Conservation (phyloP, 1,140 invertebrate genomes). For the Daktulosphaira vitifoliae region DNA sequence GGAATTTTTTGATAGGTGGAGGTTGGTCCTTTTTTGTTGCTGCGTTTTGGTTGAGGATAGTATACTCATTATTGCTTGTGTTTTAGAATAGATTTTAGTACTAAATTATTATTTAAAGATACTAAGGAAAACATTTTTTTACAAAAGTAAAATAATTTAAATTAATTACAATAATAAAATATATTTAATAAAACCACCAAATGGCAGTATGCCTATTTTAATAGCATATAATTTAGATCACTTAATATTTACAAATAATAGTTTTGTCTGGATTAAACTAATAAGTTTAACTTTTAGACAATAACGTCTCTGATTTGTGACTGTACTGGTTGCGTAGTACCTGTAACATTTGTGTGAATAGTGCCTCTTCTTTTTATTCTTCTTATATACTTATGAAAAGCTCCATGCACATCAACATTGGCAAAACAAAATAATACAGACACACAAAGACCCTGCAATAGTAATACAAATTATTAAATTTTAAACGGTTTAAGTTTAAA, state of each 20-base stretch:
- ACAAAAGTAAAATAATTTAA: neutral
- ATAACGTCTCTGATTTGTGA: constrained; percentile 37
- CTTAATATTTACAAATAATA: no score
- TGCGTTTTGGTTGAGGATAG: no score
- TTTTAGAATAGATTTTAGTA: no score
- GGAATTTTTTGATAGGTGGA: no score
- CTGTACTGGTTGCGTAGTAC: constrained; percentile 33
- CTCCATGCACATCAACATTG: constrained; percentile 46
- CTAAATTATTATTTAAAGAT: no score
- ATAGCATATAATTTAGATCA: neutral
- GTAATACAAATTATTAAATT: no score
- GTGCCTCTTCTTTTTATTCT: constrained; percentile 36
- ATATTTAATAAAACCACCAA: neutral
- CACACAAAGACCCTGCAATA: constrained; percentile 58
- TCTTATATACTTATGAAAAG: constrained; percentile 34
- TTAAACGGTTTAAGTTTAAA: neutral
- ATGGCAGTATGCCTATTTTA: neutral
- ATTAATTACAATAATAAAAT: neutral
- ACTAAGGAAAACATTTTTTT: no score
- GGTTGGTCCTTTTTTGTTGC: no score
- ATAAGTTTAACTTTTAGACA: constrained; percentile 23
- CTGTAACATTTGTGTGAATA: constrained; percentile 37
- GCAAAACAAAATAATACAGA: constrained; percentile 60
- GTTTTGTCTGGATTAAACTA: no score
- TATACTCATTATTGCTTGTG: no score